Conservation (phyloP, 2,113 vertebrate species). For the Apus apus region DNA sequence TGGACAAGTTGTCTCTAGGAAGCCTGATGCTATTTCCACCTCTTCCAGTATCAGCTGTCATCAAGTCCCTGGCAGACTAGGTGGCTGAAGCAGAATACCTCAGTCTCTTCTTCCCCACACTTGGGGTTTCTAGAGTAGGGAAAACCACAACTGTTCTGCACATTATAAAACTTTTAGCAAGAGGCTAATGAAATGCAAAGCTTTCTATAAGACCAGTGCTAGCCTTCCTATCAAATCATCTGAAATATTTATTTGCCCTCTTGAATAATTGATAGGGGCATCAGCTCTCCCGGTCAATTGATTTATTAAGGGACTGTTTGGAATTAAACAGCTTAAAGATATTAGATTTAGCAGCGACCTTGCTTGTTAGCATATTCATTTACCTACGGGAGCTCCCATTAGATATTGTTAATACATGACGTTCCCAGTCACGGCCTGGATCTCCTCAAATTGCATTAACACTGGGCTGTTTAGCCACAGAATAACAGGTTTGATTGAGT, state of each 20-base stretch:
- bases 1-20: conserved; percentile 41
- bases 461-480: conserved; percentile 87
- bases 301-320: conserved; percentile 92
- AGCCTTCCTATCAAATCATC: conserved; percentile 87
- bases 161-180: conserved; percentile 87
- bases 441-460: conserved; percentile 90
- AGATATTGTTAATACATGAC: conserved; percentile 91
- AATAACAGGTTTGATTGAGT: conserved; percentile 92
- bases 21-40: conserved; percentile 52
- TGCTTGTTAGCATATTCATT: conserved; percentile 92
- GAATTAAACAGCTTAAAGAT: conserved; percentile 94
- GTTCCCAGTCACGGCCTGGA: conserved; percentile 84
- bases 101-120: conserved; percentile 21
- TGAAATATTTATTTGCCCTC: conserved; percentile 90
- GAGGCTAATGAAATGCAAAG: conserved; percentile 87
- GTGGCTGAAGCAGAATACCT: conserved; percentile 21
- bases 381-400: conserved; percentile 90
- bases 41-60: conserved; percentile 11
- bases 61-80: conserved; percentile 15
- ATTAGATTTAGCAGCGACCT: conserved; percentile 91
- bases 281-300: conserved; percentile 89
- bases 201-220: conserved; percentile 80
- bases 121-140: conserved; percentile 46
- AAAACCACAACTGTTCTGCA: conserved; percentile 72
- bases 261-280: conserved; percentile 92